These are phyloP conservation scores for Cervus canadensis DNA, from an alignment of 2,113 vertebrate species.

Conservation along the genomic window DNA sequence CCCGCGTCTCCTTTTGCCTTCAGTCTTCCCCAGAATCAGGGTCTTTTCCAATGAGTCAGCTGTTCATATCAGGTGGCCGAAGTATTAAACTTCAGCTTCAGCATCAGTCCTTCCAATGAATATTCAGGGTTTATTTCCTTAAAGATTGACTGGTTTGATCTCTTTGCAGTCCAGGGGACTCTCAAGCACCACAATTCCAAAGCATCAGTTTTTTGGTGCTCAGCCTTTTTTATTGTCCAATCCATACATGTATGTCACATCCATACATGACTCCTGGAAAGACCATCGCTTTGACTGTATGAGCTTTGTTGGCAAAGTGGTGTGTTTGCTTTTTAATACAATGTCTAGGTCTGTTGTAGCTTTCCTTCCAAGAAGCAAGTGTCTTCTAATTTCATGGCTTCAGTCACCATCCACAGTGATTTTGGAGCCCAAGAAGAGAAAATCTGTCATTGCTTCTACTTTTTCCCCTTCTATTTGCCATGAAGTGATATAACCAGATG, in stretches of 20 bases:
- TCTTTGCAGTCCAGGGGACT: neutral
- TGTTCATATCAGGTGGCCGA: neutral
- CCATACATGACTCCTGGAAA: neutral
- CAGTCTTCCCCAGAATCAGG: neutral
- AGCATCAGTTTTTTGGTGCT: neutral
- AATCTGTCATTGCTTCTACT: neutral
- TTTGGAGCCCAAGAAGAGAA: neutral
- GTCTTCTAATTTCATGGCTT: neutral
- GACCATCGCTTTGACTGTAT: neutral
- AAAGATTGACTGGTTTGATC: neutral
- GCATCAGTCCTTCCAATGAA: neutral
- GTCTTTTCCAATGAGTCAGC: neutral
- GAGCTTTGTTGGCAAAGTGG: neutral
- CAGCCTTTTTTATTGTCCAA: neutral
- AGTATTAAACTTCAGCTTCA: neutral
- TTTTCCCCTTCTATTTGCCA: neutral
- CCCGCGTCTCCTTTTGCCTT: neutral
- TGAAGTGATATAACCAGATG: neutral
- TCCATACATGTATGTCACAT: neutral
- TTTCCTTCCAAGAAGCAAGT: neutral
- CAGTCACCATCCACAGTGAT: neutral
- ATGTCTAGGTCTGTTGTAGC: neutral
- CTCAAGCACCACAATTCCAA: neutral
- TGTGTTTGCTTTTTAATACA: neutral
- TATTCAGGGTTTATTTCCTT: neutral